Conservation (phyloP, 2,797 vertebrate genomes). For the Sardinella longiceps region DNA sequence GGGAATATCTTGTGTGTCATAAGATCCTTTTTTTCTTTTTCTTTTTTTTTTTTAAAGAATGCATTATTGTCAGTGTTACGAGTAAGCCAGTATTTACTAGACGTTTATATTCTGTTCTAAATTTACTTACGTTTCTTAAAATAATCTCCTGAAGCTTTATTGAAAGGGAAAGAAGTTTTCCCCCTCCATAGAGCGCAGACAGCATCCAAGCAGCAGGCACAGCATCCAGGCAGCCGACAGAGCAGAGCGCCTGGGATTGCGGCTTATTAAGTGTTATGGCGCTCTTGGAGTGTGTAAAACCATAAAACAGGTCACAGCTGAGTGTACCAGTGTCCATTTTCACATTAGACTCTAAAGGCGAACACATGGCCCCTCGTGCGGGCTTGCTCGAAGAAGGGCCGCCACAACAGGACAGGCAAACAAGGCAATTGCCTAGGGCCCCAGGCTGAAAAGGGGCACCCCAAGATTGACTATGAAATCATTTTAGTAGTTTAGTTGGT, state of each 20-base stretch:
- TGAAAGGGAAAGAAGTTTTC: too few species aligned
- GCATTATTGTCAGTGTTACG: background rate
- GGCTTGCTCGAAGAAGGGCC: too few species aligned
- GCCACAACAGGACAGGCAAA: too few species aligned
- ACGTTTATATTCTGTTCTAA: background rate
- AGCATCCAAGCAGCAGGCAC: constrained; percentile 37
- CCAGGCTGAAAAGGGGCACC: too few species aligned
- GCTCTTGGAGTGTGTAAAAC: constrained; percentile 60
- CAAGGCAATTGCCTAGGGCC: too few species aligned
- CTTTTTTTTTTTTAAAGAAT: too few species aligned
- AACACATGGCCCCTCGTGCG: constrained; percentile 58
- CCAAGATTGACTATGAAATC: too few species aligned
- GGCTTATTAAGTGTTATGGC: constrained; percentile 56
- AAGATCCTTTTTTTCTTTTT: too few species aligned
- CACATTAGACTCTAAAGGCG: constrained; percentile 60
- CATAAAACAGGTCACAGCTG: constrained; percentile 63
- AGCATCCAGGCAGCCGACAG: constrained; percentile 37
- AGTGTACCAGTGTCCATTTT: constrained; percentile 62
- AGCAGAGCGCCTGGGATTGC: constrained; percentile 41
- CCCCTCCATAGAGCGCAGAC: background rate
- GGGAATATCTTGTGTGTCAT: background rate
- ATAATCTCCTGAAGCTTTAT: background rate
- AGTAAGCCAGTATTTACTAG: background rate
- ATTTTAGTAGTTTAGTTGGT: too few species aligned
- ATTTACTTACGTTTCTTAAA: background rate